Evolutionary conservation across 2,797 vertebrate genomes (phyloP).

Genomic region (Alca torda): DNA sequence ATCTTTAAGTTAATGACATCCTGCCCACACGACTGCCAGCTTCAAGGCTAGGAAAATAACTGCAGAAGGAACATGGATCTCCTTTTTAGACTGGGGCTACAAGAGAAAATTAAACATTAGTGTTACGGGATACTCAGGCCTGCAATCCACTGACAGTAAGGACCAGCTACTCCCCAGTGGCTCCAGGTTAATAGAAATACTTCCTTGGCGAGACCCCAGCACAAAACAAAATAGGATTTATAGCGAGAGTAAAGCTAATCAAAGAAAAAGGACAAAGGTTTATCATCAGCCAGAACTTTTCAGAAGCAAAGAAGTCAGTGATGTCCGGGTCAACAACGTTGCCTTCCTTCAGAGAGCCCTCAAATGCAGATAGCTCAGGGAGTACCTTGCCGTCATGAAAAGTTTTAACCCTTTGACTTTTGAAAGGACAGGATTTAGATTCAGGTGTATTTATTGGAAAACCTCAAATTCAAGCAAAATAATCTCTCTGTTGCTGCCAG

Average conservation of each 20-base stretch:
- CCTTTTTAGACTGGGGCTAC: not conserved
- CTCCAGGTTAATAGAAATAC: constrained; percentile 60
- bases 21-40: not conserved
- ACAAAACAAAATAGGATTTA: constrained; percentile 57
- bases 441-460: constrained; percentile 13
- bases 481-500: constrained; percentile 17
- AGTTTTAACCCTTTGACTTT: constrained; percentile 52
- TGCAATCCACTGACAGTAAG: not conserved
- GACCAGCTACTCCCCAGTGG: constrained; percentile 20
- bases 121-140: not conserved
- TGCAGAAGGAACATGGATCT: not conserved
- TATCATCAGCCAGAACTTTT: constrained; percentile 53
- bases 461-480: constrained; percentile 23
- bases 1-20: constrained; percentile 27
- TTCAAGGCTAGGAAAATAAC: not conserved
- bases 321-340: constrained; percentile 14
- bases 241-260: constrained; percentile 49
- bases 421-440: constrained; percentile 35
- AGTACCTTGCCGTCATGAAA: not conserved
- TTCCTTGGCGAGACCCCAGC: constrained; percentile 46
- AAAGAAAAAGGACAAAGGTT: constrained; percentile 62
- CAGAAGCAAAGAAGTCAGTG: constrained; percentile 13
- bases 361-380: constrained; percentile 1
- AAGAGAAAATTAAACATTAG: not conserved
- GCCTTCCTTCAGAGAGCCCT: not conserved